Conservation (phyloP, 2,797 vertebrate species). For the Tokudaia tokunoshimensis region DNA sequence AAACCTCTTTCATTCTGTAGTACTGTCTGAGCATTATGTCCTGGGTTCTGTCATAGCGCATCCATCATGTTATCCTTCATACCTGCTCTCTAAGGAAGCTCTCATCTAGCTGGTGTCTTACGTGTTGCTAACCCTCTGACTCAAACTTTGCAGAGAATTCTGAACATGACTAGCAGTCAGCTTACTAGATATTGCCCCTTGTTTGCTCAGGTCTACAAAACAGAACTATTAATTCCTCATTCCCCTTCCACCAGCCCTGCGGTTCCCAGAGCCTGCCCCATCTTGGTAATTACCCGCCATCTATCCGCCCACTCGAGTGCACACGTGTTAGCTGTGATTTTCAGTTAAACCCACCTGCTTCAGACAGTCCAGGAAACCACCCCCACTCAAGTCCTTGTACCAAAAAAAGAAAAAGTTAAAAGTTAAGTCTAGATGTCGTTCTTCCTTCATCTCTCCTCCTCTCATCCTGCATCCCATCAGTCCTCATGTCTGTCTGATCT, state of each 20-base stretch:
- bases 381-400: neutral
- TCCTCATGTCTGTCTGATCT: conserved; percentile 43
- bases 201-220: neutral
- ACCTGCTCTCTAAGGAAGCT: neutral
- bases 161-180: neutral
- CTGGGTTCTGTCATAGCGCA: too few species aligned
- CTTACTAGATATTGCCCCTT: neutral
- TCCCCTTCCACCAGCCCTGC: neutral
- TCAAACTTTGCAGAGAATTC: conserved; percentile 30
- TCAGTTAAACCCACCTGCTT: conserved; percentile 16
- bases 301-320: neutral
- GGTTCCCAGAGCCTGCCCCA: neutral
- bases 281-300: conserved; percentile 5
- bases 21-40: neutral
- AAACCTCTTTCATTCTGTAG: neutral
- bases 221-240: neutral
- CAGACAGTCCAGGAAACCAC: neutral
- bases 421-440: neutral
- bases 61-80: neutral
- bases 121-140: neutral
- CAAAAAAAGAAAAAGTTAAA: neutral
- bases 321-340: neutral
- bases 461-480: neutral
- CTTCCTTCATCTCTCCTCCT: neutral
- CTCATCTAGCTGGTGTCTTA: neutral